Evolutionary conservation across 2,888 invertebrate genomes (phyloP).

Genomic region (Lasius fuliginosus): DNA sequence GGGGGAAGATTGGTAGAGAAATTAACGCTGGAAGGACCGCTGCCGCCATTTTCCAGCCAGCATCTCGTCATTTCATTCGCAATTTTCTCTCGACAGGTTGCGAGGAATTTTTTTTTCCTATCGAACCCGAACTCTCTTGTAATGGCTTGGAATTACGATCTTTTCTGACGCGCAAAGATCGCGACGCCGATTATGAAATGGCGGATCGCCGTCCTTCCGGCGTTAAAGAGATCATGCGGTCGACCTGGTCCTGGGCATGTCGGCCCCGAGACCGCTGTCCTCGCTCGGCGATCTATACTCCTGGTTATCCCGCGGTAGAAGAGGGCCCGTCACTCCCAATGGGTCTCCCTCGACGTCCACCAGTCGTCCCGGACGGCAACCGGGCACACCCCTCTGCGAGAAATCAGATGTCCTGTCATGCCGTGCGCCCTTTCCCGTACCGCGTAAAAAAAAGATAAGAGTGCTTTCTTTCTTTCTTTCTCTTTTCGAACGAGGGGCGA

Average conservation of each 20-base stretch:
- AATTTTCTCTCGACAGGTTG: neutral
- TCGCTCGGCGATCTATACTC: conserved; percentile 96
- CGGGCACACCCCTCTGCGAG: conserved; percentile 83
- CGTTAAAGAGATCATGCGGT: conserved; percentile 48
- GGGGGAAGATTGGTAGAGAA: neutral
- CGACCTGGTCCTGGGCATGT: conserved; percentile 88
- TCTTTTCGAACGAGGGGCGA: conserved; percentile 44
- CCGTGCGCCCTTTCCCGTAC: conserved; percentile 61
- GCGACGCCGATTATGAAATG: conserved; percentile 30
- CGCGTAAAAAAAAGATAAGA: conserved; percentile 36
- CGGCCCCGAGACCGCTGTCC: conserved; percentile 97
- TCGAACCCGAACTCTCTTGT: neutral
- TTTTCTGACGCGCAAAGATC: neutral
- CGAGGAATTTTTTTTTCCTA: neutral
- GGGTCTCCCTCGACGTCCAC: conserved; percentile 86
- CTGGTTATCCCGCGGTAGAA: conserved; percentile 87
- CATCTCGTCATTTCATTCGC: neutral
- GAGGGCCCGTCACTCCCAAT: conserved; percentile 84
- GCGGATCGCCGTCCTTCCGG: neutral
- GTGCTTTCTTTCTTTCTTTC: conserved; percentile 9
- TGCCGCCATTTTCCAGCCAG: conserved; percentile 21
- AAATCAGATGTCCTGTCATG: conserved; percentile 82
- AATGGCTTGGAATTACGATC: neutral
- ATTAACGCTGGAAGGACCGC: conserved; percentile 9
- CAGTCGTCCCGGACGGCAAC: conserved; percentile 85